Evolutionary conservation across 2,113 vertebrate genomes (phyloP), one percentile per base, ranked within the genome.

Genomic region (Vidua chalybeata): DNA sequence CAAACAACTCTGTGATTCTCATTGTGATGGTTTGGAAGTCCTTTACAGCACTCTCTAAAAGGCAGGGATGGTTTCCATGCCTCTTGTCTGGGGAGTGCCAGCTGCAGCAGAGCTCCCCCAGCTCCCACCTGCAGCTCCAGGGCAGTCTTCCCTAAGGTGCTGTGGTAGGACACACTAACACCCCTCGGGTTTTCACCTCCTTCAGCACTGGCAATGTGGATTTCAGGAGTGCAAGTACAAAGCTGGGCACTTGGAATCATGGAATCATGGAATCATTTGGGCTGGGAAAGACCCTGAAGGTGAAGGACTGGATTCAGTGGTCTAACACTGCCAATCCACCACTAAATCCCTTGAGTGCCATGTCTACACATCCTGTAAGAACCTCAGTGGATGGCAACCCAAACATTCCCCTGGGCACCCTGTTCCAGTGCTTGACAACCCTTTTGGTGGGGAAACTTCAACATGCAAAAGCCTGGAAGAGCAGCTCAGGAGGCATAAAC

Each of bases 231-330:
- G 11, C 31, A 76, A 76, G 45, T 3, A 18, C 41, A 58, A 41
- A 94, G 41, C 33, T n/a, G 30, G 31, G 54, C 19, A 7, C 43
- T 18, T 55, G 11, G 17, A 94, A 33, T 33, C 18, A 39, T 0
- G 11, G 17, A 94, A 33, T 33, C 18, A 39, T 0, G 6, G 56
- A 41, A 58, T 11, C 41, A 11, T 35, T 79, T 45, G 14, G 31
- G 48, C 6, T 75, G n/a, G 56, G 45, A 62, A 75, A 58, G 37
- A 33, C 11, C 7, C 20, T 54, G 30, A 54, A 30, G 27, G 27
- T 37, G 43, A 52, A 74, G 0, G 0, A 13, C 0, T 27, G 24
- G 66, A 33, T 21, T 67, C 17, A 39, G 1, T 3, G n/a, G 28
- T 13, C 28, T 54, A 49, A 41, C n/a, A 3, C 48, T 45, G n/a